Evolutionary conservation across 92 coral and sea anemone genomes (phyloP).

Genomic region (Plumapathes pennacea): DNA sequence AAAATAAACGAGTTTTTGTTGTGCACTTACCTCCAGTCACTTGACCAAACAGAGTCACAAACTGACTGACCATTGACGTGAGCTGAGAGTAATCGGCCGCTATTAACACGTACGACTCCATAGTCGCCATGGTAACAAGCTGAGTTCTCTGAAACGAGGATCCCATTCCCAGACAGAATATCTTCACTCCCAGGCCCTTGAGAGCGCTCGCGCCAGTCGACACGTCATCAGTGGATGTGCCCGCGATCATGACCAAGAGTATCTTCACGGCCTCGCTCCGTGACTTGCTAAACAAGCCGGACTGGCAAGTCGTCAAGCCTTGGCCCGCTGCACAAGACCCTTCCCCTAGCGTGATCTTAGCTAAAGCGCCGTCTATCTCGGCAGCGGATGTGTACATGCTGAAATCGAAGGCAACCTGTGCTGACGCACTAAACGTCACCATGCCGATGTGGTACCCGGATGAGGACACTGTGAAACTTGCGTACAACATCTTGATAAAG

Average conservation of each 20-base stretch:
- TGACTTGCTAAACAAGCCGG: conserved; percentile 54
- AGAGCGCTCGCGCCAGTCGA: conserved; percentile 12
- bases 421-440: conserved; percentile 45
- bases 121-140: conserved; percentile 60
- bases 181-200: conserved; percentile 26
- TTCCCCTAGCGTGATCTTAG: conserved; percentile 35
- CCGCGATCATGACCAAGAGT: conserved; percentile 45
- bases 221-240: conserved; percentile 45
- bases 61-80: conserved; percentile 23
- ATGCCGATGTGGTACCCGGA: conserved; percentile 47
- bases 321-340: conserved; percentile 53
- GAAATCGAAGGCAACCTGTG: conserved; percentile 50
- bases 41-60: conserved; percentile 13
- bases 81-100: conserved; percentile 48
- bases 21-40: conserved; percentile 25
- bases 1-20: no score
- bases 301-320: conserved; percentile 51
- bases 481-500: conserved; percentile 37
- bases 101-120: conserved; percentile 46
- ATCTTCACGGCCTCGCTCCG: conserved; percentile 34
- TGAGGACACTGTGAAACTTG: conserved; percentile 36
- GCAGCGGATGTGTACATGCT: conserved; percentile 36
- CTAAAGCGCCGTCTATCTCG: conserved; percentile 27
- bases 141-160: conserved; percentile 50
- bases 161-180: conserved; percentile 57